Conservation (phyloP, 2,113 vertebrate species). For the Dolichotis patagonum region DNA sequence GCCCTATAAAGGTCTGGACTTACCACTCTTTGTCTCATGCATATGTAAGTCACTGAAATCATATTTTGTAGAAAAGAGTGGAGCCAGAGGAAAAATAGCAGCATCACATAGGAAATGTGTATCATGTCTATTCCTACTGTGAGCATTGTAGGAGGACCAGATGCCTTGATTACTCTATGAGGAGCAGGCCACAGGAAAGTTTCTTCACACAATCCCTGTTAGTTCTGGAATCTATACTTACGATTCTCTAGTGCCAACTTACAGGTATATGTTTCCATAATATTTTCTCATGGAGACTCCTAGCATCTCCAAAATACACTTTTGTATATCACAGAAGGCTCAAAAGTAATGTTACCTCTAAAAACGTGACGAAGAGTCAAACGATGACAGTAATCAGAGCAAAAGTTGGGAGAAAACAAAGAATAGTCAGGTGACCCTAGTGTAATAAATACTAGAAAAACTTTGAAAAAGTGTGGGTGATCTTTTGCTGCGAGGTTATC, state of each 20-base stretch:
- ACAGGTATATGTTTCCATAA: not conserved
- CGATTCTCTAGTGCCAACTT: conserved; percentile 64
- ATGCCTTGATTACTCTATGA: no score
- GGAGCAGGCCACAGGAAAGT: no score
- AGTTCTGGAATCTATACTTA: conserved; percentile 64
- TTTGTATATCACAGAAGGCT: conserved; percentile 82
- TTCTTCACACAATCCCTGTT: conserved; percentile 47
- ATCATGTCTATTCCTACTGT: conserved; percentile 80
- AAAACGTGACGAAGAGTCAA: conserved; percentile 84
- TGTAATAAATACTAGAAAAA: conserved; percentile 90
- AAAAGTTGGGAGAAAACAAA: conserved; percentile 88
- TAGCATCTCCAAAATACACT: conserved; percentile 54
- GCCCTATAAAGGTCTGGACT: not conserved
- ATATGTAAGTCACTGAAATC: not conserved
- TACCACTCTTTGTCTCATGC: not conserved
- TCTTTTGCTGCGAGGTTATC: conserved; percentile 89
- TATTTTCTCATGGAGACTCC: conserved; percentile 65
- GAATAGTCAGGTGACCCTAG: conserved; percentile 83
- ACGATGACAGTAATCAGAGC: conserved; percentile 71
- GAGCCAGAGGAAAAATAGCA: not conserved
- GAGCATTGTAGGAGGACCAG: conserved; percentile 75
- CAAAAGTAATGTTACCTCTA: conserved; percentile 89
- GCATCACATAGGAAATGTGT: conserved; percentile 51
- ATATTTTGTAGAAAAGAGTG: not conserved
- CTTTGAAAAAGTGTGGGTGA: conserved; percentile 86